phyloP scores from a whole-genome alignment of 1,140 invertebrate genomes.

The Pseudomyrmex flavicornis region DNA sequence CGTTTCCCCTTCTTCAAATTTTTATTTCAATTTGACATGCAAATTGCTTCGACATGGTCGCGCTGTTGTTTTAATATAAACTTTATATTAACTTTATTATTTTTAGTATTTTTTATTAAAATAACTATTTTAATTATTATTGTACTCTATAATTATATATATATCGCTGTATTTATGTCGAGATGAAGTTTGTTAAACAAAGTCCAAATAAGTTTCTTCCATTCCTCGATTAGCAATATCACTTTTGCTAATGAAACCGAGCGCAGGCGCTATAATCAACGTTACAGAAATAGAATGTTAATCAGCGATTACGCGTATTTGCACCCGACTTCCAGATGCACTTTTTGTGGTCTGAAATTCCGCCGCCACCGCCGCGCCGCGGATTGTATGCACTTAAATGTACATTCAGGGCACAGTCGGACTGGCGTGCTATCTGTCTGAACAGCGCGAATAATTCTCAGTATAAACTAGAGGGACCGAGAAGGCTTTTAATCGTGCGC shows the following conservation, averaged over 20 bases:
- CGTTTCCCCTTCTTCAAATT: not conserved
- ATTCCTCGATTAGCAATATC: constrained; percentile 22
- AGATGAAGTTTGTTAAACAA: not conserved
- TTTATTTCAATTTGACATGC: constrained; percentile 1
- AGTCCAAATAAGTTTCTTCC: not conserved
- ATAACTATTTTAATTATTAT: not conserved
- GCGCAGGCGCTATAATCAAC: not conserved
- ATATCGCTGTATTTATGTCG: not conserved
- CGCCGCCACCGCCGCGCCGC: not conserved
- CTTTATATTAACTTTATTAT: not conserved
- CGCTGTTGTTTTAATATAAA: not conserved
- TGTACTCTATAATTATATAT: not conserved
- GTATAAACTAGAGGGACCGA: constrained; percentile 49
- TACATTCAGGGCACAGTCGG: constrained; percentile 24
- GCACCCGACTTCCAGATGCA: constrained; percentile 7
- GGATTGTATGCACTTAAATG: constrained; percentile 42
- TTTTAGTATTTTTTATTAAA: not conserved
- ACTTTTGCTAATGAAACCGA: constrained; percentile 12
- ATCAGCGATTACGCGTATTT: constrained; percentile 37
- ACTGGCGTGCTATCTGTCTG: constrained; percentile 21
- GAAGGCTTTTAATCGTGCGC: constrained; percentile 57
- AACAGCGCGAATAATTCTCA: constrained; percentile 49
- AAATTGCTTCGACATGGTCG: not conserved
- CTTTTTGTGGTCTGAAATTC: constrained; percentile 27
- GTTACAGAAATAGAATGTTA: constrained; percentile 29